These are phyloP conservation scores for Wiebesia pumilae DNA, from an alignment of 1,140 invertebrate species.

Conservation along the genomic window DNA sequence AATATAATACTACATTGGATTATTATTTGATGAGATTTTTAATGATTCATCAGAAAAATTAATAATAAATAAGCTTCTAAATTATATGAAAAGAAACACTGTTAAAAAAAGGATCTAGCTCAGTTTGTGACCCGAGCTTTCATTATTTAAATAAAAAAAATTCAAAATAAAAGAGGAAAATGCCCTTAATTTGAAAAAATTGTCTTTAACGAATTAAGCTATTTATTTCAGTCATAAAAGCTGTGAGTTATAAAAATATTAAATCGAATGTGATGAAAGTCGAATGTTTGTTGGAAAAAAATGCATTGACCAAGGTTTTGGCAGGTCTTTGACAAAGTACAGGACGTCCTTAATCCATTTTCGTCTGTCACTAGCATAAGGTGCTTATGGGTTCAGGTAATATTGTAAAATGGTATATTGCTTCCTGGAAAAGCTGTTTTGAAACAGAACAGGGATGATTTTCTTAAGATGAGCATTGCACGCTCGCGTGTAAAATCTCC, in stretches of 20 bases:
- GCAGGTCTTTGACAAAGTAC: conserved; percentile 34
- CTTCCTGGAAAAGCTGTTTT: conserved; percentile 55
- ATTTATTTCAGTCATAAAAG: neutral
- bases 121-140: neutral
- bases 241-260: conserved; percentile 13
- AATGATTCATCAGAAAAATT: no score
- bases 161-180: neutral
- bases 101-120: neutral
- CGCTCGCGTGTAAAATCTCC: conserved; percentile 37
- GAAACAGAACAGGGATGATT: conserved; percentile 1
- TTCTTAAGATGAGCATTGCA: conserved; percentile 22
- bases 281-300: conserved; percentile 1
- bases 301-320: conserved; percentile 15
- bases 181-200: neutral
- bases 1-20: no score
- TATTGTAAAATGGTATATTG: conserved; percentile 61
- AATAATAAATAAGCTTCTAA: no score
- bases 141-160: neutral
- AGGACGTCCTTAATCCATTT: conserved; percentile 60
- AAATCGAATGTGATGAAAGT: neutral
- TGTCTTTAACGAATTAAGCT: neutral
- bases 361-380: conserved; percentile 58
- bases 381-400: conserved; percentile 67
- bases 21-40: no score
- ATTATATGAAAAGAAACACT: no score